Percentiles rank a stretch among this genome's conserved stretches.
These are phyloP conservation scores for Glaucidium brasilianum DNA, from an alignment of 2,113 vertebrate species.

Conservation along the genomic window DNA sequence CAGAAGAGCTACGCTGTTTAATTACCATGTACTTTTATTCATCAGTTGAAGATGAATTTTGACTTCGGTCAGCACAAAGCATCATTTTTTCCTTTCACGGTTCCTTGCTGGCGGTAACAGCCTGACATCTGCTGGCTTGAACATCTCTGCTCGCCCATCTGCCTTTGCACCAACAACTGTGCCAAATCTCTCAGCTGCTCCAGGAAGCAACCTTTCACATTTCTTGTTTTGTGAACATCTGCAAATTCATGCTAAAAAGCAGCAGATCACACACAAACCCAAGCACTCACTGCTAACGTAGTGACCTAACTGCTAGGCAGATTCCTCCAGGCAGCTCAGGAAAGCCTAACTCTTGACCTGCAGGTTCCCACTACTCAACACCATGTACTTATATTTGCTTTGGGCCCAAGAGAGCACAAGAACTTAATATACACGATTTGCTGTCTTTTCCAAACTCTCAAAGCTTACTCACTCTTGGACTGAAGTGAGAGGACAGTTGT, in stretches of 20 bases:
- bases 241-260: not conserved
- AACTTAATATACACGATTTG: not conserved
- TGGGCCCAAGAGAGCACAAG: not conserved
- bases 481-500: fast-evolving
- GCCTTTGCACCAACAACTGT: not conserved
- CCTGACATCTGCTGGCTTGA: slow-evolving; percentile 60
- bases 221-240: not conserved
- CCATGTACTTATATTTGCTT: fast-evolving
- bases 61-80: not conserved
- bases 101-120: not conserved
- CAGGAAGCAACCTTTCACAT: not conserved
- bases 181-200: not conserved
- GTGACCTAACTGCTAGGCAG: not conserved
- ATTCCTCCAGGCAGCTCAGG: not conserved
- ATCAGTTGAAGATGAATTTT: not conserved
- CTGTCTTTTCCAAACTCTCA: not conserved
- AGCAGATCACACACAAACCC: not conserved
- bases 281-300: not conserved
- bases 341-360: not conserved
- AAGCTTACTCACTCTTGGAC: not conserved
- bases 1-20: not conserved
- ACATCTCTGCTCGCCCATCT: not conserved
- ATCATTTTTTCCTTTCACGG: not conserved
- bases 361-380: not conserved
- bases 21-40: not conserved